A percentile compares a stretch with the other conserved stretches of the same genome.
Evolutionary conservation across 2,888 invertebrate genomes (phyloP).

Genomic region (Unio delphinus): DNA sequence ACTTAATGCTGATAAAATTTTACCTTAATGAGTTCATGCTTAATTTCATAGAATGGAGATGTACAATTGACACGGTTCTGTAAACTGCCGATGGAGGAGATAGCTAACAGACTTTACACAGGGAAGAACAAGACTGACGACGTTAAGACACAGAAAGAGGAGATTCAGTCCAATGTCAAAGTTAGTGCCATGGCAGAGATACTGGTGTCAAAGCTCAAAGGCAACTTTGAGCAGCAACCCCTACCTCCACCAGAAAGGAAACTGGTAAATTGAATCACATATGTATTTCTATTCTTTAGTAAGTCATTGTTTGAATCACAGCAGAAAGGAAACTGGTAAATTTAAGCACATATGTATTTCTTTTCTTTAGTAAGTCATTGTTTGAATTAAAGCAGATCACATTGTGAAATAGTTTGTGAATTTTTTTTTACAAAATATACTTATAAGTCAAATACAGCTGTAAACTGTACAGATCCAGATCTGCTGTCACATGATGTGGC

Average conservation of each 20-base stretch:
- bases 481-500: too few relatives aligned
- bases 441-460: too few relatives aligned
- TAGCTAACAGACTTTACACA: constrained; percentile 52
- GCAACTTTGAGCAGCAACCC: constrained; percentile 42
- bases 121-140: constrained; percentile 29
- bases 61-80: constrained; percentile 51
- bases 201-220: constrained; percentile 59
- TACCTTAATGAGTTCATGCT: not conserved
- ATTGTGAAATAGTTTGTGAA: too few relatives aligned
- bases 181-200: constrained; percentile 65
- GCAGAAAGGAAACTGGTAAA: constrained; percentile 43
- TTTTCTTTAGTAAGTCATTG: too few relatives aligned
- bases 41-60: constrained; percentile 34
- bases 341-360: not conserved
- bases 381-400: too few relatives aligned
- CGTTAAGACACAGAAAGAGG: constrained; percentile 29
- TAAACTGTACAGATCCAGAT: too few relatives aligned
- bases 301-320: too few relatives aligned
- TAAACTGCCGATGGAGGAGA: constrained; percentile 64
- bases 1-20: too few relatives aligned
- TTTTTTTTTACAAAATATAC: too few relatives aligned
- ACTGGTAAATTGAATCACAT: constrained; percentile 31
- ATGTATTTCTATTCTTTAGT: too few relatives aligned
- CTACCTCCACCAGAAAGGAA: constrained; percentile 41
- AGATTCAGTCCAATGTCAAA: constrained; percentile 53